These are phyloP conservation scores for Ramphastos sulfuratus DNA, from an alignment of 2,113 vertebrate genomes.

Conservation along the genomic window DNA sequence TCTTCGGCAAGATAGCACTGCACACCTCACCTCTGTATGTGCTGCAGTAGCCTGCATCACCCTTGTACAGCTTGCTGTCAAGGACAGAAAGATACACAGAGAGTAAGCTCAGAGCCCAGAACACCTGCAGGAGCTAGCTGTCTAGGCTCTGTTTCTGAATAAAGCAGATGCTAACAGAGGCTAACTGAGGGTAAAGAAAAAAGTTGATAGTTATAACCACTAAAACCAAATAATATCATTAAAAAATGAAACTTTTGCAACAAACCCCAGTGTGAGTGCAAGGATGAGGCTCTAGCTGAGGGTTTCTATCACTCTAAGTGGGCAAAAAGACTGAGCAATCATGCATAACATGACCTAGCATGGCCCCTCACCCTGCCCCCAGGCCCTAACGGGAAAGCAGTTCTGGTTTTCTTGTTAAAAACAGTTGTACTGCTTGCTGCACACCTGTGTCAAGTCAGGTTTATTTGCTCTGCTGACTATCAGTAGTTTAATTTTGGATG, in stretches of 20 bases:
- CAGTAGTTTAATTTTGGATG: background rate
- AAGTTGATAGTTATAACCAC: background rate
- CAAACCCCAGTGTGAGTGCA: accelerated
- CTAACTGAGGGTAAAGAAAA: background rate
- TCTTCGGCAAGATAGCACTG: constrained; percentile 72
- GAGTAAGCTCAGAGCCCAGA: background rate
- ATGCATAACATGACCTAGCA: background rate
- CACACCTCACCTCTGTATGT: constrained; percentile 91
- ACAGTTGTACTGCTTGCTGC: background rate
- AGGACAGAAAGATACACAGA: background rate
- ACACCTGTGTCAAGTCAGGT: background rate
- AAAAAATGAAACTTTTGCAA: background rate
- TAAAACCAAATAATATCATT: background rate
- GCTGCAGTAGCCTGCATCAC: constrained; percentile 88
- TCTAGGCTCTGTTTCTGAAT: background rate
- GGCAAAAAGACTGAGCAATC: accelerated
- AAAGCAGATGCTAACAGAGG: background rate
- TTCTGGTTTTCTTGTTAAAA: background rate
- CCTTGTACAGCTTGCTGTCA: constrained; percentile 84
- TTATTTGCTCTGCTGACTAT: background rate
- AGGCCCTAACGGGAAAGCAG: background rate
- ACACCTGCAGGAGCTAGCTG: background rate
- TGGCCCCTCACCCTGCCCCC: background rate
- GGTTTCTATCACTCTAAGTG: accelerated
- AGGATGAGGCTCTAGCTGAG: background rate